Base-by-base conservation (phyloP, 2,797 vertebrate genomes). In the Merluccius polli region DNA sequence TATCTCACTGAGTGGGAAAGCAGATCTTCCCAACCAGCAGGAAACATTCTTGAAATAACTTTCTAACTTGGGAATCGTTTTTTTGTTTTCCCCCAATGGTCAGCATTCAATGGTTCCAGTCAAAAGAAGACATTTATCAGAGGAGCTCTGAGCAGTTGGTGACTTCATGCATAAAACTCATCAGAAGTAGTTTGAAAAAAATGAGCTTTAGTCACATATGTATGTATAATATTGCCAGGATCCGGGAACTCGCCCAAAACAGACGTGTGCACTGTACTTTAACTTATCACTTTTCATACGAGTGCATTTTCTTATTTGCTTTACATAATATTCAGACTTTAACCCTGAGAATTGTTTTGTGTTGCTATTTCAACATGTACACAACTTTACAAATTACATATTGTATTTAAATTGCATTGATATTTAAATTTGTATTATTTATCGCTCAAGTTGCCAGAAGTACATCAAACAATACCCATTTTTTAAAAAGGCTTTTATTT, bases 31-130 rank as follows among this genome's bases (percentile, higher is more conserved):
- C 8, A 72, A 52, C 78, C 80, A 75, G 81, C 79, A 82, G 86
- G 85, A 85, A 89, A 77, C 79, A 91, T 90, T 92, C 87, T 87
- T 92, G 85, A 91, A 91, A 90, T 91, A 89, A 84, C 88, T 91
- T 77, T 68, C 77, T 76, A 38, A 78, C 77, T 68, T 29, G 33
- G 63, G 65, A 70, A 75, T 74, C 74, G 71, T 30, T 73, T 79
- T 81, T 81, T 10, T 36, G 10, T 87, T 86, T 88, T 89, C 77
- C 16, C n/a, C 29, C 15, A 7, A 70, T 30, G 86, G 88, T 81
- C 78, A 74, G 85, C 89, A 83, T 75, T 74, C 74, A 79, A 79
- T 31, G 77, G 81, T 73, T 11, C 44, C 30, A 86, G 81, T 75
- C 84, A 84, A 81, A 90, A 89, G 89, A 88, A 90, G 87, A 88